Evolutionary conservation across 2,888 invertebrate species (phyloP), one percentile per base, ranked within the genome.

Genomic region (Clostera curtula): DNA sequence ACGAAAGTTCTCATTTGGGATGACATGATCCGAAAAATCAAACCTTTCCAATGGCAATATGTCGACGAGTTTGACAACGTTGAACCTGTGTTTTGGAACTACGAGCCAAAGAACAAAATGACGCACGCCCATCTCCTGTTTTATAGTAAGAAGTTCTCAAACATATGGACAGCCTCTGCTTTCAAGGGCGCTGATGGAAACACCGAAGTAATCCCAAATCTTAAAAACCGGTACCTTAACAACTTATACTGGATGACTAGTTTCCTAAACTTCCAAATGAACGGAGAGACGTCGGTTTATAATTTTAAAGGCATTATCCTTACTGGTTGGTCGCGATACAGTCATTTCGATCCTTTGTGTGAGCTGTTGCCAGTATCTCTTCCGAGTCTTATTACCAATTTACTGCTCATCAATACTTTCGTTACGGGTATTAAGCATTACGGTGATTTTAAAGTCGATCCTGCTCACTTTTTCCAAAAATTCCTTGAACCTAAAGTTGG

Each of bases 81-180:
- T 0, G 87, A 90, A 49, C 88, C 89, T 0, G 89, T 92, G 1
- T 86, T 89, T n/a, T 92, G 92, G 92, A 86, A 89, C 31, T 92
- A 92, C 48, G 69, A 65, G 2, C 56, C 30, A 49, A 76, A 49
- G 2, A 10, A 56, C 3, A 29, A 36, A 3, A 53, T 45, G 22
- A 61, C 56, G 49, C 83, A 62, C 40, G 62, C 24, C 0, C 47
- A 50, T 19, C 32, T 77, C 6, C 43, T 53, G 3, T 54, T 57
- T 14, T 69, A 75, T 24, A 64, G 67, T 17, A 53, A 43, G 12
- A 54, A 49, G 5, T 95, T 95, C 65, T 72, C 85, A 2, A 85
- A 86, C 17, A 74, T 94, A 11, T 95, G 95, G 93, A 85, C 91
- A 20, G 94, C 93, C 0, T 90, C 93, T 33, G 94, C 95, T 0